Evolutionary conservation across 92 coral and sea anemone species (phyloP).

Genomic region (Porites divaricata): DNA sequence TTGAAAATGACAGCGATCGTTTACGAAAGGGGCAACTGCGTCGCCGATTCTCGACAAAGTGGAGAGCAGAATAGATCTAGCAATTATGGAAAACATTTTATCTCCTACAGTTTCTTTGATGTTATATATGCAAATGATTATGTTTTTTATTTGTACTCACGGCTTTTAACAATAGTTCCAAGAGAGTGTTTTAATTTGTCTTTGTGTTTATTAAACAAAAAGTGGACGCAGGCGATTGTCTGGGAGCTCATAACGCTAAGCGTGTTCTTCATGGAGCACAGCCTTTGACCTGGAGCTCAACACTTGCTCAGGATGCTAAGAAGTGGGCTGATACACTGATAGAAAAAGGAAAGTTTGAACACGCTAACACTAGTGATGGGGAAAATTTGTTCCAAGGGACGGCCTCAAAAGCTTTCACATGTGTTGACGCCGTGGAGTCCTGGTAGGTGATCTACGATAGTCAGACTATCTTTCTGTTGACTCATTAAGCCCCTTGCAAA

Average conservation of each 20-base stretch:
- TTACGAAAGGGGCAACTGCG: too few relatives aligned
- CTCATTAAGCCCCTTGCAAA: too few relatives aligned
- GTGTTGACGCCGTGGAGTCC: not conserved
- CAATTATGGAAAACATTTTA: not conserved
- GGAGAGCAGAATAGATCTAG: too few relatives aligned
- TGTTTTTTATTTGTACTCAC: not conserved
- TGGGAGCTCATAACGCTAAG: constrained; percentile 67
- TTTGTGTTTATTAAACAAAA: too few relatives aligned
- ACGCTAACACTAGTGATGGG: not conserved
- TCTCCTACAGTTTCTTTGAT: not conserved
- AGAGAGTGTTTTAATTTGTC: not conserved
- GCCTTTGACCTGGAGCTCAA: constrained; percentile 46
- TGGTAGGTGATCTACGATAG: not conserved
- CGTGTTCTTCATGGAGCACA: constrained; percentile 61
- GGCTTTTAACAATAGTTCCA: not conserved
- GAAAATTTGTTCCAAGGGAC: not conserved
- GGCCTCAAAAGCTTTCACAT: not conserved
- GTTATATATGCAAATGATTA: not conserved
- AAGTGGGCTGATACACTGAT: constrained; percentile 36
- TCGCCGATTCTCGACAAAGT: too few relatives aligned
- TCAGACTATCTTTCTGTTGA: too few relatives aligned
- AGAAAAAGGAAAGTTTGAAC: not conserved
- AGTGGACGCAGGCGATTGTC: constrained; percentile 51
- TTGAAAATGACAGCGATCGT: too few relatives aligned
- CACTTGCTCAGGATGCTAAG: constrained; percentile 54